A percentile compares a stretch with the other conserved stretches of the same genome.
phyloP scores from a whole-genome alignment of 2,888 invertebrate species.

The Dasypogon diadema region DNA sequence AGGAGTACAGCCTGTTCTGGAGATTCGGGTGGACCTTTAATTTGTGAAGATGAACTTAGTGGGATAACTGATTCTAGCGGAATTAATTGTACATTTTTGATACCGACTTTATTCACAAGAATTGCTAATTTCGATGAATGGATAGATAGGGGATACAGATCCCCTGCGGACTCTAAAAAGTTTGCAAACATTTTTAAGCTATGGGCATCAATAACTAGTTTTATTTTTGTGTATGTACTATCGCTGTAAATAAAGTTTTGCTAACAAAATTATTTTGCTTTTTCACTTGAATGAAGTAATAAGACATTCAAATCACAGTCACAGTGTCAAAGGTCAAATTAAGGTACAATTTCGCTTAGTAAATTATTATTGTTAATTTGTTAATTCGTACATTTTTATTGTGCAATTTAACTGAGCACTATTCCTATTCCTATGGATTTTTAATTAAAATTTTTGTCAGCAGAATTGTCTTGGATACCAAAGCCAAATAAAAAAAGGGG shows the following conservation, averaged over 20 bases:
- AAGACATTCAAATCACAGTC: too few species aligned
- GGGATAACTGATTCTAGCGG: slow-evolving; percentile 53
- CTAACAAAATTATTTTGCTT: neutral
- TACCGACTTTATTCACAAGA: slow-evolving; percentile 50
- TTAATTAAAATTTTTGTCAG: too few species aligned
- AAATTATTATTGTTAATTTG: too few species aligned
- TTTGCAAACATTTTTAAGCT: slow-evolving; percentile 6
- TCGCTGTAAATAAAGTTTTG: neutral
- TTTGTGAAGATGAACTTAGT: slow-evolving; percentile 46
- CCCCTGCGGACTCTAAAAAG: neutral
- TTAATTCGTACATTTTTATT: too few species aligned
- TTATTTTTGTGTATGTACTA: slow-evolving; percentile 11
- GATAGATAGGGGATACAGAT: slow-evolving; percentile 14
- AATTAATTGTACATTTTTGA: slow-evolving; percentile 36
- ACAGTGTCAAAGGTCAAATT: too few species aligned
- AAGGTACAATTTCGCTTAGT: too few species aligned
- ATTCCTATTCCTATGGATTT: too few species aligned
- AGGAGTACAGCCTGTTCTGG: slow-evolving; percentile 45
- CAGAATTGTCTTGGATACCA: too few species aligned
- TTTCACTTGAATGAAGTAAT: too few species aligned
- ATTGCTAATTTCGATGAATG: slow-evolving; percentile 17
- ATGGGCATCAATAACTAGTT: neutral
- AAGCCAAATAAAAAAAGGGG: too few species aligned
- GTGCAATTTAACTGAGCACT: too few species aligned
- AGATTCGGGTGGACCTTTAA: slow-evolving; percentile 53